Percentiles rank a stretch among this genome's conserved stretches.
phyloP scores from a whole-genome alignment of 1,140 invertebrate species.

The Olivierus martensii region DNA sequence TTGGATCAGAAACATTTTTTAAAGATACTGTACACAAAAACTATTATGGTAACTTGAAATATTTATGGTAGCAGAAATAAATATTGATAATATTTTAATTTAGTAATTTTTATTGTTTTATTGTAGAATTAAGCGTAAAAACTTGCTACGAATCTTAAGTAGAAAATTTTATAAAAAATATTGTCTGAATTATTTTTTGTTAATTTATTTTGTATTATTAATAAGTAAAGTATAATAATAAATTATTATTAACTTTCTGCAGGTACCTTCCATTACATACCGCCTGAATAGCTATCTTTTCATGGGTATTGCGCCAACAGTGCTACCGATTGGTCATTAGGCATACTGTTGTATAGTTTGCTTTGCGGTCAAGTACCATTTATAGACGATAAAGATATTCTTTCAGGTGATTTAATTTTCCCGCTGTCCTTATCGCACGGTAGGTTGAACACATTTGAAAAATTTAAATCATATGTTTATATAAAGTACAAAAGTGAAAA shows the following conservation, averaged over 20 bases:
- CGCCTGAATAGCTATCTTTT: constrained; percentile 50
- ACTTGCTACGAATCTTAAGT: too few species aligned
- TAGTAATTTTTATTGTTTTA: too few species aligned
- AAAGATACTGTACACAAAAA: constrained; percentile 45
- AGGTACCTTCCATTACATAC: constrained; percentile 50
- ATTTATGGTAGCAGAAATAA: constrained; percentile 26
- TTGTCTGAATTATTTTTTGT: too few species aligned
- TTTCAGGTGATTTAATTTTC: constrained; percentile 37
- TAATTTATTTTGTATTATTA: too few species aligned
- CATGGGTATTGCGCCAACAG: constrained; percentile 43
- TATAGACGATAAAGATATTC: constrained; percentile 49
- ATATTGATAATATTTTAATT: too few species aligned
- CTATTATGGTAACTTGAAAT: constrained; percentile 45
- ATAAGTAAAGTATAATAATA: too few species aligned
- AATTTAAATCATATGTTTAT: background rate
- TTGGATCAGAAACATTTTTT: constrained; percentile 48
- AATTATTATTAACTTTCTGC: constrained; percentile 15
- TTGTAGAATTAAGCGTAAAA: too few species aligned
- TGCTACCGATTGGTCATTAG: constrained; percentile 52
- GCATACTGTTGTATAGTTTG: constrained; percentile 53
- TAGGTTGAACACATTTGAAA: too few species aligned
- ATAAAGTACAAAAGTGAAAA: background rate
- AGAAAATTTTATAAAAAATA: too few species aligned
- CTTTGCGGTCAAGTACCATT: constrained; percentile 57
- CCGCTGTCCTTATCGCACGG: constrained; percentile 32